Conservation (phyloP, 2,797 vertebrate species). For the Halcyon smyrnensis region DNA sequence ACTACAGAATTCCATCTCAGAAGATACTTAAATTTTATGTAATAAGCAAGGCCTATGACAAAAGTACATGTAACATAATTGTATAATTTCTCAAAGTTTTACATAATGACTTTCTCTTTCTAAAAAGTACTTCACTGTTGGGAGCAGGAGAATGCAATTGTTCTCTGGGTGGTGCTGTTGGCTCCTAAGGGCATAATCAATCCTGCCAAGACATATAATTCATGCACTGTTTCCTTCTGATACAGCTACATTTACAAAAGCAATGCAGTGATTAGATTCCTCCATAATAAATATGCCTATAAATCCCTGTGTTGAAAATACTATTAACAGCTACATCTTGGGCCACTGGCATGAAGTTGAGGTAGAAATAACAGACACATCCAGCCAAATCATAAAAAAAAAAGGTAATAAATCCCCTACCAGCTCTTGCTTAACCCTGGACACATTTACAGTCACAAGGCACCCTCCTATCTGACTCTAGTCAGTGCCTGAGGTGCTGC, state of each 20-base stretch:
- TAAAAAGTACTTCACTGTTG: slow-evolving; percentile 49
- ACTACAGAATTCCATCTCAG: background rate
- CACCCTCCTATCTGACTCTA: background rate
- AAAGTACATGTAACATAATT: slow-evolving; percentile 41
- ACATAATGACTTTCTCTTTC: slow-evolving; percentile 52
- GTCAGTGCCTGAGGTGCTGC: background rate
- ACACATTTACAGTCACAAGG: background rate
- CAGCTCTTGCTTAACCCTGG: background rate
- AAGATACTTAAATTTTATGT: slow-evolving; percentile 36
- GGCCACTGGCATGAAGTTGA: background rate
- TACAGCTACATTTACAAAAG: slow-evolving; percentile 29
- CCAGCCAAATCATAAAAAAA: background rate
- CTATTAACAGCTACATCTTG: background rate
- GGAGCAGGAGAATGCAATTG: slow-evolving; percentile 37
- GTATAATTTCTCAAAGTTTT: slow-evolving; percentile 63
- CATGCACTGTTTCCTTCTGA: slow-evolving; percentile 49
- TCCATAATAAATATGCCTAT: slow-evolving; percentile 41
- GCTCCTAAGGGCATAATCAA: slow-evolving; percentile 45
- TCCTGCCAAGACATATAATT: slow-evolving; percentile 36
- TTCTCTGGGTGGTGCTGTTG: slow-evolving; percentile 57
- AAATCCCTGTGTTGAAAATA: slow-evolving; percentile 10
- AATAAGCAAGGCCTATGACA: slow-evolving; percentile 21
- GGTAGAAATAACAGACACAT: background rate
- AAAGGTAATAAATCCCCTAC: background rate
- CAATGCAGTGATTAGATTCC: slow-evolving; percentile 39